phyloP scores from a whole-genome alignment of 2,888 invertebrate species.

The Tineola bisselliella region DNA sequence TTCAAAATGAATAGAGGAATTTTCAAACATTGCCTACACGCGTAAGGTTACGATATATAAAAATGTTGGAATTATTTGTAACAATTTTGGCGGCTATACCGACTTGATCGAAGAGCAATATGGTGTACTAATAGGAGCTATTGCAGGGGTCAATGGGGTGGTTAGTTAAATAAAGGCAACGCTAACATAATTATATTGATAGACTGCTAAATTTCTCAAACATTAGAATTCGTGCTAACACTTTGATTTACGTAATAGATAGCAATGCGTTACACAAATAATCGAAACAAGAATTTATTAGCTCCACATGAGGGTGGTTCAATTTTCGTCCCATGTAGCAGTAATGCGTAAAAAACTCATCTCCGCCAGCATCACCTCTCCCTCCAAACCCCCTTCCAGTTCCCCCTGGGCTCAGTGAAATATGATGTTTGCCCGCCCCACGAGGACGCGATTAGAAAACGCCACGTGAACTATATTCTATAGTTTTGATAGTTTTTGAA shows the following conservation, averaged over 20 bases:
- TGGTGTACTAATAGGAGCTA: too few species aligned
- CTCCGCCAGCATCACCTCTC: slow-evolving; percentile 39
- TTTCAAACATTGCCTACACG: background rate
- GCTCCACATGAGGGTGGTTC: slow-evolving; percentile 41
- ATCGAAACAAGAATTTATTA: slow-evolving; percentile 61
- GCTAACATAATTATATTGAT: too few species aligned
- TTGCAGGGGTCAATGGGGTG: too few species aligned
- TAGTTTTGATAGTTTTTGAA: slow-evolving; percentile 13
- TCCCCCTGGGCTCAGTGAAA: slow-evolving; percentile 50
- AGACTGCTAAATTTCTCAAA: background rate
- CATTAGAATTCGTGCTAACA: background rate
- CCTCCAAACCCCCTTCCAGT: slow-evolving; percentile 21
- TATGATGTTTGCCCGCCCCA: slow-evolving; percentile 64
- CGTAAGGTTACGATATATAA: background rate
- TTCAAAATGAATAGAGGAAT: slow-evolving; percentile 50
- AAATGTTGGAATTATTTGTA: too few species aligned
- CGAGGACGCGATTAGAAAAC: slow-evolving; percentile 65
- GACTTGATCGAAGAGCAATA: too few species aligned
- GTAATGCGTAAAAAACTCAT: slow-evolving; percentile 68
- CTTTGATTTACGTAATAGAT: slow-evolving; percentile 7
- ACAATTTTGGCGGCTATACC: too few species aligned
- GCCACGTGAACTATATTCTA: slow-evolving; percentile 33
- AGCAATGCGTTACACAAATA: slow-evolving; percentile 33
- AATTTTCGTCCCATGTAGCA: slow-evolving; percentile 48
- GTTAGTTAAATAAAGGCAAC: too few species aligned